A percentile compares a stretch with the other conserved stretches of the same genome.
Evolutionary conservation across 2,113 vertebrate species (phyloP).

Genomic region (Chaetodon auriga): DNA sequence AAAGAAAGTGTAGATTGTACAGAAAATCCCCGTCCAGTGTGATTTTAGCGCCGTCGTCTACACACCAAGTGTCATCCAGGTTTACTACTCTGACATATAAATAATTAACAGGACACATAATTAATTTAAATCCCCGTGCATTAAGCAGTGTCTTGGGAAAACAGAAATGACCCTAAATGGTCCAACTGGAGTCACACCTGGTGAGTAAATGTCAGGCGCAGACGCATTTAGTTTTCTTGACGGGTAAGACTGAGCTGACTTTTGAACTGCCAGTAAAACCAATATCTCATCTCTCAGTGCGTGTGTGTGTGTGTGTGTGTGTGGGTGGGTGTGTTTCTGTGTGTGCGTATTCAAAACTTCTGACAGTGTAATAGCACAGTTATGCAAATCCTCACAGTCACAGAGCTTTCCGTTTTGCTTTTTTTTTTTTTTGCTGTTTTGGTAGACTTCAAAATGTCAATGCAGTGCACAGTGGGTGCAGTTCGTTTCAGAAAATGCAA

Average conservation of each 20-base stretch:
- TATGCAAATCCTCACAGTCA: constrained; percentile 31
- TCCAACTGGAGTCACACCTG: neutral
- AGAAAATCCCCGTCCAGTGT: neutral
- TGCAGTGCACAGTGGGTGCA: neutral
- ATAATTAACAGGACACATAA: neutral
- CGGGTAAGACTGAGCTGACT: constrained; percentile 5
- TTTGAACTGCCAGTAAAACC: constrained; percentile 15
- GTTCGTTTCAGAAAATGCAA: neutral
- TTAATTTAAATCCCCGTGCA: neutral
- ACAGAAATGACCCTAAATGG: neutral
- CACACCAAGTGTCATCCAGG: neutral
- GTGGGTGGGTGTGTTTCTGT: neutral
- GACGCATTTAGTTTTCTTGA: neutral
- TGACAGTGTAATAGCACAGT: constrained; percentile 22
- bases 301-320: neutral
- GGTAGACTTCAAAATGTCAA: neutral
- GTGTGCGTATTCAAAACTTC: constrained; percentile 8
- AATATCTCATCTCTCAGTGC: constrained; percentile 3
- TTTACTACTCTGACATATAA: neutral
- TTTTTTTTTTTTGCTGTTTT: constrained; percentile 8
- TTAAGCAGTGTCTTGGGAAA: neutral
- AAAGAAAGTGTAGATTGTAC: neutral
- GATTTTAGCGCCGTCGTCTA: neutral
- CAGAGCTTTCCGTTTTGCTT: constrained; percentile 8
- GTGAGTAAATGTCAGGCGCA: constrained; percentile 10